Base-by-base conservation (phyloP, 2,888 invertebrate genomes). In the Diaprepes abbreviatus region DNA sequence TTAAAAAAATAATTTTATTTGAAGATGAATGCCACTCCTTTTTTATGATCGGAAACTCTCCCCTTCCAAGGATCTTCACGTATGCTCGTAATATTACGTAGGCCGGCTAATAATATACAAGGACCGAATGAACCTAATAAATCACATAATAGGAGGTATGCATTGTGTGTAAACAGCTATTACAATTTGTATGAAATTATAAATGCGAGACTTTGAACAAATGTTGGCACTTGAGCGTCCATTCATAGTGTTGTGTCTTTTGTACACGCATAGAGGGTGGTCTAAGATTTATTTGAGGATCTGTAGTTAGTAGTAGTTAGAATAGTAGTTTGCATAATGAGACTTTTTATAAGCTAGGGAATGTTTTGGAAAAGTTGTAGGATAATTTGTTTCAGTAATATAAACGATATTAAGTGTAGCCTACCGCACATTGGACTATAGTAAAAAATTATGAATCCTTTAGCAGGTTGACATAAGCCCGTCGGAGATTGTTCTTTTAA, bases 91-190 rank as follows among this genome's bases (percentile, higher is more conserved):
- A 48, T 9, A 19, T 43, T 45, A 50, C 67, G 67, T 67, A 54
- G 67, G 67, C 21, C 0, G 48, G 62, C 55, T 65, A 65, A 70
- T 70, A 65, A 70, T 65, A 69, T 63, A 65, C 70, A n/a, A n/a
- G 57, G 59, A 40, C 36, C 31, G 14, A 54, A 33, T 43, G 63
- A 50, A 40, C 65, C 54, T 62, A 64, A 71, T 71, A 71, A 71
- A 71, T 71, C 71, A 63, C 67, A 14, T 69, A 65, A 71, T 69
- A 67, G 67, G 75, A 66, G 73, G 71, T 70, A 69, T 69, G 74
- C 72, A 75, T 75, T 76, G 75, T 76, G 74, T 74, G 75, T 75
- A 76, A 74, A 75, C 76, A 76, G 57, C 73, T 66, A 74, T 74
- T 72, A 72, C 65, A 45, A 57, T 63, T 68, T 64, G 70, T 74